A percentile compares a stretch with the other conserved stretches of the same genome.
Evolutionary conservation across 92 coral and sea anemone genomes (phyloP).

Genomic region (Heliopora coerulea): DNA sequence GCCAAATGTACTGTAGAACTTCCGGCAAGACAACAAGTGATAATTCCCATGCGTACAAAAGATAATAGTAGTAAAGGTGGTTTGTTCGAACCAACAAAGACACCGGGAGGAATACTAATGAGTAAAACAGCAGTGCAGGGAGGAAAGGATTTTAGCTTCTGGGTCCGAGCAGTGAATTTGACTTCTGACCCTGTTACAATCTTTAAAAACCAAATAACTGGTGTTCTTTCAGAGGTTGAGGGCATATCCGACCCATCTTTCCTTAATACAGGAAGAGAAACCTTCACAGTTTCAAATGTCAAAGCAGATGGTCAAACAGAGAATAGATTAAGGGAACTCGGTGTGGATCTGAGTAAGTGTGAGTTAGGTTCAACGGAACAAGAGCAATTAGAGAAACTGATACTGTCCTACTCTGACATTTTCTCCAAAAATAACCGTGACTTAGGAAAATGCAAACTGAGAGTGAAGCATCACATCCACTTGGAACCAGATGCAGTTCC

Average conservation of each 20-base stretch:
- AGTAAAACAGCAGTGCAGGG: slow-evolving; percentile 53
- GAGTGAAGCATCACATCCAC: slow-evolving; percentile 49
- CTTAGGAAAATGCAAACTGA: slow-evolving; percentile 42
- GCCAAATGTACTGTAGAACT: slow-evolving; percentile 53
- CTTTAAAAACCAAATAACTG: slow-evolving; percentile 51
- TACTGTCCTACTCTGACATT: slow-evolving; percentile 43
- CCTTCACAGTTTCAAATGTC: background rate
- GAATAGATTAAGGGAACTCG: slow-evolving; percentile 44
- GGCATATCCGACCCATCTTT: slow-evolving; percentile 48
- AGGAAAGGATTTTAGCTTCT: slow-evolving; percentile 50
- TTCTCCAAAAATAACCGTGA: slow-evolving; percentile 41
- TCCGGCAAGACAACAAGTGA: slow-evolving; percentile 53
- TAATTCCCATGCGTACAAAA: slow-evolving; percentile 52
- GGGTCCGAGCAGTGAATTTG: slow-evolving; percentile 58
- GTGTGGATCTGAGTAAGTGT: slow-evolving; percentile 1
- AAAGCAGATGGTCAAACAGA: slow-evolving; percentile 17
- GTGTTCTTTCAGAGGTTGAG: slow-evolving; percentile 48
- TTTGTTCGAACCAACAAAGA: slow-evolving; percentile 51
- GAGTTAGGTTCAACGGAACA: background rate
- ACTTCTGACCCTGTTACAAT: slow-evolving; percentile 39
- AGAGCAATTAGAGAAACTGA: slow-evolving; percentile 38
- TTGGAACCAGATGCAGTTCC: slow-evolving; percentile 42
- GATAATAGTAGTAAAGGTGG: slow-evolving; percentile 40
- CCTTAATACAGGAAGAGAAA: slow-evolving; percentile 21
- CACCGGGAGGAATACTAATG: slow-evolving; percentile 51